Evolutionary conservation across 2,888 invertebrate genomes (phyloP).

Genomic region (Cecidostiba fungosa): DNA sequence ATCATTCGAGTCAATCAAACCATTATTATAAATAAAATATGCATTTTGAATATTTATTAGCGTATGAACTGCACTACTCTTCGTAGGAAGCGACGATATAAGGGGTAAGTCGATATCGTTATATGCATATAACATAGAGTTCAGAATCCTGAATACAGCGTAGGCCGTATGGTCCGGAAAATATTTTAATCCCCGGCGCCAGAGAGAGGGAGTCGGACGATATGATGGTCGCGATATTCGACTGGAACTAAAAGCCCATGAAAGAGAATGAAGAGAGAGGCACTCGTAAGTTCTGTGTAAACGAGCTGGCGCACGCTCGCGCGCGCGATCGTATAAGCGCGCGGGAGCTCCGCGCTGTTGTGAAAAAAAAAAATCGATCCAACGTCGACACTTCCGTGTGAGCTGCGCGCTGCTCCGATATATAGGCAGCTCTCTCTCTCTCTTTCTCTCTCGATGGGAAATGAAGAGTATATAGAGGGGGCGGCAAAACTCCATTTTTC

Average conservation of each 20-base stretch:
- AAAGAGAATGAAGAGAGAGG: constrained; percentile 56
- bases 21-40: too few relatives aligned
- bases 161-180: constrained; percentile 19
- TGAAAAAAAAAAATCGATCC: constrained; percentile 43
- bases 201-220: neutral
- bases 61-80: too few relatives aligned
- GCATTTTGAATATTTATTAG: too few relatives aligned
- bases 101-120: neutral
- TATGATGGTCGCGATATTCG: constrained; percentile 25
- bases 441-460: neutral
- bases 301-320: constrained; percentile 15
- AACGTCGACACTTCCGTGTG: neutral
- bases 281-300: constrained; percentile 55
- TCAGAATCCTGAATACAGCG: neutral
- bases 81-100: too few relatives aligned
- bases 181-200: constrained; percentile 52
- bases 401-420: neutral
- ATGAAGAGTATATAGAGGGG: neutral
- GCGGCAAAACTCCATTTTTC: constrained; percentile 44
- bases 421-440: constrained; percentile 39
- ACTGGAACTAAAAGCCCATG: constrained; percentile 47
- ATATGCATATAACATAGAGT: neutral
- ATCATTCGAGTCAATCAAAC: too few relatives aligned
- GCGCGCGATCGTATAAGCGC: neutral
- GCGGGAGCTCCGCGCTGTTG: neutral